Evolutionary conservation across 2,113 vertebrate genomes (phyloP).

Genomic region (Pituophis catenifer): DNA sequence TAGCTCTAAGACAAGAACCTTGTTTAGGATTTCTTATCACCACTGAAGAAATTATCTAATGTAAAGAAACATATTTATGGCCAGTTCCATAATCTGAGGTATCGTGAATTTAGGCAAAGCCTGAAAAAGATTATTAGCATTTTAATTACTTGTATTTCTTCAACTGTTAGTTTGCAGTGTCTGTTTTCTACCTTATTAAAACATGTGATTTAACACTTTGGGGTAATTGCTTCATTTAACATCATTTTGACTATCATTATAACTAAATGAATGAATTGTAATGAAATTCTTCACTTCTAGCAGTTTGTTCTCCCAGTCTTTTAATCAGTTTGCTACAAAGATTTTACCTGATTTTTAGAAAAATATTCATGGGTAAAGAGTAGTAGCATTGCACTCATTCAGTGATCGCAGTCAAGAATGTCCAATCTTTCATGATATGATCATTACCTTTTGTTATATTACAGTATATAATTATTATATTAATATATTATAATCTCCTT

Average conservation of each 20-base stretch:
- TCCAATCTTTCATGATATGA: neutral
- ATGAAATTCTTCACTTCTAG: neutral
- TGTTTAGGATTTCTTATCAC: neutral
- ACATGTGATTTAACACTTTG: neutral
- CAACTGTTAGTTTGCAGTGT: neutral
- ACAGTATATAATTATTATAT: neutral
- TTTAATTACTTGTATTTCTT: neutral
- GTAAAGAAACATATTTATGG: neutral
- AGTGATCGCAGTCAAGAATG: neutral
- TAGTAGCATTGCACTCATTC: neutral
- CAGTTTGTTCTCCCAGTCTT: neutral
- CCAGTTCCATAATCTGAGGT: neutral
- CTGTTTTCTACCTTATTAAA: neutral
- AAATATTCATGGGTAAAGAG: neutral
- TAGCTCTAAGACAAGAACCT: conserved; percentile 2
- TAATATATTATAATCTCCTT: neutral
- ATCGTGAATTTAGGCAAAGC: neutral
- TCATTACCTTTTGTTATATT: neutral
- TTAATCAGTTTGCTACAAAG: neutral
- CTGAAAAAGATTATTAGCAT: neutral
- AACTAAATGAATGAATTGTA: neutral
- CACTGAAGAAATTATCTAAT: neutral
- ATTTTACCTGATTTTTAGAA: neutral
- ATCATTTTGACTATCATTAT: neutral
- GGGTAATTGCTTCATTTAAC: neutral